Conservation (phyloP, 2,888 invertebrate species). For the Vesta saturnalis region DNA sequence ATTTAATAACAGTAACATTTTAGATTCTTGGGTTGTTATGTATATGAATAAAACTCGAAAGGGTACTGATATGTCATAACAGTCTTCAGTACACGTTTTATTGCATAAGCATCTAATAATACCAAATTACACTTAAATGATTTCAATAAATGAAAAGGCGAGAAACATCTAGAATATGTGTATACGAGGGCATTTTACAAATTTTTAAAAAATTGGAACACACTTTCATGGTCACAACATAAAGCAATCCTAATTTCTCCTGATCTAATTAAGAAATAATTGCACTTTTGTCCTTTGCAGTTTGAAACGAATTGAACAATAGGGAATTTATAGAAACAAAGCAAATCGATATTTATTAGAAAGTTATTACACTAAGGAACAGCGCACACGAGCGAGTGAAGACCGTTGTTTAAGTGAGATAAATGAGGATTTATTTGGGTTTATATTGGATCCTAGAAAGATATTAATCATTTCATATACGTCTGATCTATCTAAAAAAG, state of each 20-base stretch:
- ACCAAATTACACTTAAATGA: not conserved
- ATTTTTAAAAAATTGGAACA: too few relatives aligned
- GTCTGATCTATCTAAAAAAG: too few relatives aligned
- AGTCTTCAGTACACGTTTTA: not conserved
- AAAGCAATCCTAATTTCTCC: too few relatives aligned
- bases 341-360: slow-evolving; percentile 1
- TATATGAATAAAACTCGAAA: not conserved
- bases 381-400: slow-evolving; percentile 19
- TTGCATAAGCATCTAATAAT: not conserved
- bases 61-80: slow-evolving; percentile 1
- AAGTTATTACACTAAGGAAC: slow-evolving; percentile 24
- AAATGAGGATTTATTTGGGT: slow-evolving; percentile 28
- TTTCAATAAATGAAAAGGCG: not conserved
- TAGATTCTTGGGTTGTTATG: slow-evolving; percentile 4
- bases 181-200: too few relatives aligned
- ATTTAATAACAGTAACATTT: slow-evolving; percentile 12
- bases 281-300: not conserved
- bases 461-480: slow-evolving; percentile 27
- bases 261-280: too few relatives aligned
- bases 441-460: slow-evolving; percentile 23
- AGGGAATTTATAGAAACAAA: not conserved
- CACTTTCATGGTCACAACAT: too few relatives aligned
- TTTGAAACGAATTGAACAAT: not conserved
- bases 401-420: slow-evolving; percentile 29
- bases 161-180: too few relatives aligned